phyloP scores from a whole-genome alignment of 1,140 invertebrate species.

The Drosophila murphyi region DNA sequence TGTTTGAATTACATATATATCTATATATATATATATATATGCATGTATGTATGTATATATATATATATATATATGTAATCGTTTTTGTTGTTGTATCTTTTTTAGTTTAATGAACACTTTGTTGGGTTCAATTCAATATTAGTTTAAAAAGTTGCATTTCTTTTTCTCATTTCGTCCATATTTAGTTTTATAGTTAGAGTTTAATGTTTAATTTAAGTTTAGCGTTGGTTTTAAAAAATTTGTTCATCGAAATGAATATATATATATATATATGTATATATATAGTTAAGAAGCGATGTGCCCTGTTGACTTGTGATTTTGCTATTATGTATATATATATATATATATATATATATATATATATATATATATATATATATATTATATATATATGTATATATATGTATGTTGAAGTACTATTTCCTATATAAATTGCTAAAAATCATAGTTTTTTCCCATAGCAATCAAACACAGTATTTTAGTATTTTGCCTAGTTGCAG shows the following conservation, averaged over 20 bases:
- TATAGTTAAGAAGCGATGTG: slow-evolving; percentile 80
- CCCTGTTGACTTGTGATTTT: slow-evolving; percentile 80
- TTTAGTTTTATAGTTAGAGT: slow-evolving; percentile 48
- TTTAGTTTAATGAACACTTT: slow-evolving; percentile 83
- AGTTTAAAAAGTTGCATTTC: slow-evolving; percentile 78
- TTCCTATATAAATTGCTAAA: slow-evolving; percentile 69
- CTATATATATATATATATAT: slow-evolving; percentile 43
- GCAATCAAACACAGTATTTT: slow-evolving; percentile 59
- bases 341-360: slow-evolving; percentile 33
- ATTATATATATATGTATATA: neutral
- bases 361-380: slow-evolving; percentile 27
- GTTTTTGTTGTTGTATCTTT: slow-evolving; percentile 42
- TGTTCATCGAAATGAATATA: slow-evolving; percentile 69
- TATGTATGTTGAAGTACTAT: slow-evolving; percentile 51
- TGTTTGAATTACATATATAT: slow-evolving; percentile 36
- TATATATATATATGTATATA: slow-evolving; percentile 17
- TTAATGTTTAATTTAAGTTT: slow-evolving; percentile 43
- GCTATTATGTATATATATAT: slow-evolving; percentile 28
- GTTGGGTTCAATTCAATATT: slow-evolving; percentile 82
- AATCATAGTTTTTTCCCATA: slow-evolving; percentile 60
- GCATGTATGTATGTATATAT: slow-evolving; percentile 39
- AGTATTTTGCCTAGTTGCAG: slow-evolving; percentile 59
- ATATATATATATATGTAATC: slow-evolving; percentile 47
- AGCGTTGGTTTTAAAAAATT: slow-evolving; percentile 69
- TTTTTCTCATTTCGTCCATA: slow-evolving; percentile 59